These are phyloP conservation scores for Labia minor DNA, from an alignment of 2,888 invertebrate genomes.

Conservation along the genomic window DNA sequence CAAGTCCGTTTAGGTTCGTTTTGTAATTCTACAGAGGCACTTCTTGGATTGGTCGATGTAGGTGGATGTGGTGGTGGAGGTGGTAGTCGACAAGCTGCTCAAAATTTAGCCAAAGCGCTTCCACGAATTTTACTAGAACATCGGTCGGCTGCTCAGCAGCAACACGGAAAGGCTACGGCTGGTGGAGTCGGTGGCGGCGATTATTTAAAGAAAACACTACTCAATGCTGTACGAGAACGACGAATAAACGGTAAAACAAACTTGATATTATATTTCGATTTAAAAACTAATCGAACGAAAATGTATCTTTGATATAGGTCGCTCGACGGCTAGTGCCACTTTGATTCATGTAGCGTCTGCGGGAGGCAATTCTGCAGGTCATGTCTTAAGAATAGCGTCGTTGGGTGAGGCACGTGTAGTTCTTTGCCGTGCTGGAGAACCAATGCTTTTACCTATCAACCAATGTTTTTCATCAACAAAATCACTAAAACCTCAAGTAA, in stretches of 20 bases:
- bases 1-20: conserved; percentile 68
- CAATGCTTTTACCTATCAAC: conserved; percentile 25
- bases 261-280: too few relatives aligned
- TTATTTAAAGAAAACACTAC: conserved; percentile 73
- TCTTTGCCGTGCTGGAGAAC: conserved; percentile 41
- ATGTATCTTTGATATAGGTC: too few relatives aligned
- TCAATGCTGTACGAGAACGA: conserved; percentile 57
- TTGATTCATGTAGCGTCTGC: neutral
- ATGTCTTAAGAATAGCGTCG: conserved; percentile 59
- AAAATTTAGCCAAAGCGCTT: conserved; percentile 58
- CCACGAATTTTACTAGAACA: conserved; percentile 73
- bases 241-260: neutral
- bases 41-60: conserved; percentile 69
- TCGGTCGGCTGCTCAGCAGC: conserved; percentile 33
- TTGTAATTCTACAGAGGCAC: conserved; percentile 60
- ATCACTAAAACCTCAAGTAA: conserved; percentile 23
- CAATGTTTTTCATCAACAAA: conserved; percentile 26
- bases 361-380: conserved; percentile 31
- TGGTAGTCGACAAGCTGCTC: conserved; percentile 56
- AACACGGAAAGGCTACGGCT: conserved; percentile 34
- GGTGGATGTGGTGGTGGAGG: conserved; percentile 41
- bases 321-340: conserved; percentile 44
- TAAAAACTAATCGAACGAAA: too few relatives aligned
- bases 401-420: conserved; percentile 67
- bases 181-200: conserved; percentile 69